Percentiles rank a stretch among this genome's conserved stretches.
These are phyloP conservation scores for Perizoma flavofasciatum DNA, from an alignment of 2,888 invertebrate genomes.

Conservation along the genomic window DNA sequence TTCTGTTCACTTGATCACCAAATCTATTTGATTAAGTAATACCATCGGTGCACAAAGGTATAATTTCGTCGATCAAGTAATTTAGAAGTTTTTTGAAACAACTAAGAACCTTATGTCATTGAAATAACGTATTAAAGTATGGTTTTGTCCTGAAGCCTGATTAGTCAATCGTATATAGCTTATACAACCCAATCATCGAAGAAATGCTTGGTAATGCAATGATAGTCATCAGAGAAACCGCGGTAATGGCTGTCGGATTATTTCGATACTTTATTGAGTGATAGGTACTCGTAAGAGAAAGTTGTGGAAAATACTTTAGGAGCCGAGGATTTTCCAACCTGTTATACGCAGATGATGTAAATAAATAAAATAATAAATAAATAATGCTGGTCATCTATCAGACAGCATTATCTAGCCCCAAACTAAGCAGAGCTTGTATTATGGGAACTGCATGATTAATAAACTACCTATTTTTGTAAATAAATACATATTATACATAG, in stretches of 20 bases:
- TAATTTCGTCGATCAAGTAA: slow-evolving; percentile 18
- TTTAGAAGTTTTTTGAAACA: background rate
- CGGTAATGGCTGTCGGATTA: slow-evolving; percentile 25
- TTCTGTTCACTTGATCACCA: slow-evolving; percentile 9
- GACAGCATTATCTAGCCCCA: too few relatives aligned
- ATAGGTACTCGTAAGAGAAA: slow-evolving; percentile 30
- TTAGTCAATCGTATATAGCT: slow-evolving; percentile 13
- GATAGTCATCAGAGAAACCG: slow-evolving; percentile 34
- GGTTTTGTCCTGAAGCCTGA: background rate
- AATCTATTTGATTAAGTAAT: slow-evolving; percentile 23
- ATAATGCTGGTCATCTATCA: too few relatives aligned
- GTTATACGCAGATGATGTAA: too few relatives aligned
- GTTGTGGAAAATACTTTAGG: slow-evolving; percentile 23
- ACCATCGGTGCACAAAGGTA: slow-evolving; percentile 4
- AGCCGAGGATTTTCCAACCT: slow-evolving; percentile 17
- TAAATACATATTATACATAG: too few relatives aligned
- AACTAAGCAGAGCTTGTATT: too few relatives aligned
- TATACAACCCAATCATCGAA: slow-evolving; percentile 22
- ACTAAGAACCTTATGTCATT: slow-evolving; percentile 9
- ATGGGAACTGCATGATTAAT: too few relatives aligned
- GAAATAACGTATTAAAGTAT: background rate
- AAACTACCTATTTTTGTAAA: too few relatives aligned
- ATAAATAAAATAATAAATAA: too few relatives aligned
- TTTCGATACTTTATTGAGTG: slow-evolving; percentile 35
- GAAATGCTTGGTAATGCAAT: slow-evolving; percentile 32